Evolutionary conservation across 2,888 invertebrate species (phyloP), one percentile per base, ranked within the genome.

Genomic region (Notodonta dromedarius): DNA sequence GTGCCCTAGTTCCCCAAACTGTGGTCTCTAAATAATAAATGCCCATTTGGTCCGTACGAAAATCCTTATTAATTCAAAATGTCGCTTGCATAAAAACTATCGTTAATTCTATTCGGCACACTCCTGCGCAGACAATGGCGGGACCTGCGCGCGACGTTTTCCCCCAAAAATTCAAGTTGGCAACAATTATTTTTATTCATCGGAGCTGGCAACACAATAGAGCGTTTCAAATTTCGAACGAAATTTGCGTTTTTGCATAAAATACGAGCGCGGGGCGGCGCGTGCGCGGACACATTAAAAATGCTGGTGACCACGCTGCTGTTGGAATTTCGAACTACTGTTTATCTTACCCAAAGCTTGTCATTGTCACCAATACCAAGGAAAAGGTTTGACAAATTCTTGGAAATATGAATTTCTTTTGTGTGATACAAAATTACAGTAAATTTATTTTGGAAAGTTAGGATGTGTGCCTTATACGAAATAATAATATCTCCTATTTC

Each of bases 221-320:
- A 87, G 79, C 93, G 93, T 93, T 93, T 93, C 93, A 92, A 93
- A 93, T 93, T 93, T 93, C 93, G 84, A 85, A 72, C 86, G 85
- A 91, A 93, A 93, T 93, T 93, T 93, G 93, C 92, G 93, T 93
- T 93, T 93, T 93, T 93, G 93, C 93, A 93, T 93, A 93, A 93
- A 93, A 93, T 85, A 85, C 79, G 77, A 75, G 74, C 80, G 75
- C 80, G 70, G 78, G 76, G 76, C 85, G 88, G 86, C 92, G 92
- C 92, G 91, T 90, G 93, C 89, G 86, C 73, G 76, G 74, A 66
- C 77, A 82, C 87, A 88, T 89, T 90, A 87, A 74, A 82, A 80
- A 65, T 59, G 67, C 24, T 2, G 63, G 85, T 80, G 80, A 73
- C 89, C 80, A 88, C 58, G 51, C 14, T 44, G 9, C 4, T 13